These are phyloP conservation scores for Gobio occitaniae DNA, from an alignment of 2,797 vertebrate genomes.

Conservation along the genomic window DNA sequence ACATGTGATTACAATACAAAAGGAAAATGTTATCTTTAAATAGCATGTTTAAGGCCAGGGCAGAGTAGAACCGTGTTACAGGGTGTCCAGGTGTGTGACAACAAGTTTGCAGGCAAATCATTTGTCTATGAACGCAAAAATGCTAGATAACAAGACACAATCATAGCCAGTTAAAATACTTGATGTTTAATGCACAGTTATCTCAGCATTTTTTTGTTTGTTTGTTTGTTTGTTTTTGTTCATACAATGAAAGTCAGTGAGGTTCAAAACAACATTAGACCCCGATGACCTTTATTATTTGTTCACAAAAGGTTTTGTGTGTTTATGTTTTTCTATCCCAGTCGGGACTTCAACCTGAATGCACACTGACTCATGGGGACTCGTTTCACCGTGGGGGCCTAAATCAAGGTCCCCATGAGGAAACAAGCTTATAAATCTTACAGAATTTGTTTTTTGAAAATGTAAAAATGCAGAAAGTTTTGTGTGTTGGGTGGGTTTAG, in stretches of 20 bases:
- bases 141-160: not conserved
- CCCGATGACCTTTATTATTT: not conserved
- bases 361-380: too few relatives aligned
- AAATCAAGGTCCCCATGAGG: too few relatives aligned
- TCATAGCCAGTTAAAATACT: not conserved
- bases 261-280: not conserved
- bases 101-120: not conserved
- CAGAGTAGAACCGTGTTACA: not conserved
- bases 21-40: not conserved
- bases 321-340: too few relatives aligned
- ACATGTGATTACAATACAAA: conserved; percentile 20
- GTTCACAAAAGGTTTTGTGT: not conserved
- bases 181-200: not conserved
- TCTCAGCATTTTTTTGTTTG: not conserved
- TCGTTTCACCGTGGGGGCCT: too few relatives aligned
- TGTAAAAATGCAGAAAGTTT: too few relatives aligned
- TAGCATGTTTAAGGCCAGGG: not conserved
- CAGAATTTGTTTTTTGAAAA: too few relatives aligned
- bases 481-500: too few relatives aligned
- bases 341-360: too few relatives aligned
- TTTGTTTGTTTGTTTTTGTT: not conserved
- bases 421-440: too few relatives aligned
- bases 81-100: not conserved
- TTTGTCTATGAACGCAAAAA: conserved; percentile 4
- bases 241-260: not conserved